phyloP scores from a whole-genome alignment of 2,113 vertebrate genomes.

The Clarias macrocephalus region DNA sequence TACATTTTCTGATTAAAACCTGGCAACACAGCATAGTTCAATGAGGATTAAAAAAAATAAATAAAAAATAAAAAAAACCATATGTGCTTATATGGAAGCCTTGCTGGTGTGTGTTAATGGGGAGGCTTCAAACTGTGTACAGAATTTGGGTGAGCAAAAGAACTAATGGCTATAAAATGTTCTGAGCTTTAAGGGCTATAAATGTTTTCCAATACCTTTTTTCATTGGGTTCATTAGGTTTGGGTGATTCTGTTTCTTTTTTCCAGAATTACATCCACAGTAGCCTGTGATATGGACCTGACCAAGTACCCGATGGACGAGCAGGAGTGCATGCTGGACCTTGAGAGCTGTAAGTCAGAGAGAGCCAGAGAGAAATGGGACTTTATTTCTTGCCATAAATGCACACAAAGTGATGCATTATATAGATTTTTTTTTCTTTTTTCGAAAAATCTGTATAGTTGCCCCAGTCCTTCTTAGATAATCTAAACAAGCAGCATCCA shows the following conservation, averaged over 20 bases:
- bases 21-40: too few relatives aligned
- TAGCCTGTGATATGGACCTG: slow-evolving; percentile 97
- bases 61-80: too few relatives aligned
- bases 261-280: slow-evolving; percentile 86
- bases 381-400: neutral
- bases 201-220: neutral
- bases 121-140: too few relatives aligned
- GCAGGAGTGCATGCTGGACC: slow-evolving; percentile 93
- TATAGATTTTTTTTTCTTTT: too few relatives aligned
- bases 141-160: too few relatives aligned
- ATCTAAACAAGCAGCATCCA: neutral
- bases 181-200: too few relatives aligned
- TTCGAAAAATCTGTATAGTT: neutral
- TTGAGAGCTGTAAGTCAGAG: slow-evolving; percentile 86
- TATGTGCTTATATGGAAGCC: too few relatives aligned
- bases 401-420: neutral
- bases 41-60: too few relatives aligned
- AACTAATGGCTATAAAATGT: too few relatives aligned
- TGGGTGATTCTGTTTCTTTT: neutral
- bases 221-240: neutral
- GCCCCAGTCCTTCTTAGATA: neutral
- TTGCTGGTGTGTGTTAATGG: too few relatives aligned
- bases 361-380: neutral
- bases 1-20: too few relatives aligned
- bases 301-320: slow-evolving; percentile 98